These are phyloP conservation scores for Orchestia grillus DNA, from an alignment of 1,140 invertebrate species.

Conservation along the genomic window DNA sequence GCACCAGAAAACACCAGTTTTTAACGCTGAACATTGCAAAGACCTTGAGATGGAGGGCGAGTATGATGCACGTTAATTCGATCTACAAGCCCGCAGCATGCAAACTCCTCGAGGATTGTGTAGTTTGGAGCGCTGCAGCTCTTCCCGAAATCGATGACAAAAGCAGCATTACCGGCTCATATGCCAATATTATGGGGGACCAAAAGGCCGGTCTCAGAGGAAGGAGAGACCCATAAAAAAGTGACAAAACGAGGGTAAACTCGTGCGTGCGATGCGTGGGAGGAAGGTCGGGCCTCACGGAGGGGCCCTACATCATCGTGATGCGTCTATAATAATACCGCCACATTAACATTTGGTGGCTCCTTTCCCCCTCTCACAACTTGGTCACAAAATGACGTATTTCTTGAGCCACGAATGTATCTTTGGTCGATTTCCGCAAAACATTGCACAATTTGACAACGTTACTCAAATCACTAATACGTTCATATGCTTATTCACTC, in stretches of 20 bases:
- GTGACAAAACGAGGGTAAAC: conserved; percentile 52
- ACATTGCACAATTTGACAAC: not conserved
- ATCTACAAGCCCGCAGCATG: not conserved
- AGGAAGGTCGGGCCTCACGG: not conserved
- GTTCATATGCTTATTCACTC: not conserved
- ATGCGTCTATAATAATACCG: not conserved
- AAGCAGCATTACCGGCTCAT: conserved; percentile 47
- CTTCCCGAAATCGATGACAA: conserved; percentile 36
- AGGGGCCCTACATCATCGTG: not conserved
- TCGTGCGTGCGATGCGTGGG: conserved; percentile 19
- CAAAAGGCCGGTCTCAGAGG: conserved; percentile 24
- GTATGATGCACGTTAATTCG: not conserved
- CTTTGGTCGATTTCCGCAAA: not conserved
- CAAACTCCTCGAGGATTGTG: not conserved
- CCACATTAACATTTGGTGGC: not conserved
- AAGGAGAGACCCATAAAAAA: conserved; percentile 47
- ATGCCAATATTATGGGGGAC: conserved; percentile 52
- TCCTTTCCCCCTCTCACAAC: not conserved
- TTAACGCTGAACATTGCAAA: not conserved
- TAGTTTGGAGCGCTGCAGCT: not conserved
- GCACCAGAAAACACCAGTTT: not conserved
- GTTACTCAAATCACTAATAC: not conserved
- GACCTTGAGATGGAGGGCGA: not conserved
- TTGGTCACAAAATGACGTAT: not conserved
- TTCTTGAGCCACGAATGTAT: not conserved